phyloP scores from a whole-genome alignment of 2,888 invertebrate genomes.

The Heliconius sara region DNA sequence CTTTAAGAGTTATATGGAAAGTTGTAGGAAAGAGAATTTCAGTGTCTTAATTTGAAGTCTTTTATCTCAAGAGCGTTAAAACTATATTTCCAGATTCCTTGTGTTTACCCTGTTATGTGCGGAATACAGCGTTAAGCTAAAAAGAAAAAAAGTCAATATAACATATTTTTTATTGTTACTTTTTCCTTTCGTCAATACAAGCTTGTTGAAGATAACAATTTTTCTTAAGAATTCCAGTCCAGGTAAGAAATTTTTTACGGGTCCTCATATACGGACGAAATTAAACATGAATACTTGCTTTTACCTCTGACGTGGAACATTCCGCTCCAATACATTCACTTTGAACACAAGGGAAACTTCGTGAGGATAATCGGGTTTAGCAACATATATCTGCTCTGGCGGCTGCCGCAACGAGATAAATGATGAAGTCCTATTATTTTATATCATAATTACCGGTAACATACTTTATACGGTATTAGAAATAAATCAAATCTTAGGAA shows the following conservation, averaged over 20 bases:
- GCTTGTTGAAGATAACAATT: constrained; percentile 51
- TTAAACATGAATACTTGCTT: constrained; percentile 82
- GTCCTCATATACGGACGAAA: constrained; percentile 71
- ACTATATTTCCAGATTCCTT: no score
- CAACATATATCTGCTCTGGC: constrained; percentile 63
- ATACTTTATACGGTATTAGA: background rate
- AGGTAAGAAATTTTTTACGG: constrained; percentile 73
- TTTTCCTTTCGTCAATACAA: constrained; percentile 13
- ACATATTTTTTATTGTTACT: background rate
- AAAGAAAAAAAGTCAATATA: background rate
- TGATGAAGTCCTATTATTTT: constrained; percentile 32
- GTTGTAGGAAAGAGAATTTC: no score
- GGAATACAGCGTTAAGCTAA: no score
- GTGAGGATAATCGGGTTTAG: constrained; percentile 72
- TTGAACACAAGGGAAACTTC: constrained; percentile 77
- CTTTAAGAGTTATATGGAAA: no score
- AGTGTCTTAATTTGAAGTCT: no score
- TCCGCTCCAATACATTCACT: constrained; percentile 79
- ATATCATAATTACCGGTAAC: constrained; percentile 19
- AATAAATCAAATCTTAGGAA: background rate
- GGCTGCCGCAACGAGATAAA: constrained; percentile 59
- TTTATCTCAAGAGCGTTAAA: no score
- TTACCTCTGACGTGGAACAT: constrained; percentile 81
- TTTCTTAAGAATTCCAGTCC: constrained; percentile 70
- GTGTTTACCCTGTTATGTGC: no score